Conservation (phyloP, 2,113 vertebrate genomes). For the Steatornis caripensis region DNA sequence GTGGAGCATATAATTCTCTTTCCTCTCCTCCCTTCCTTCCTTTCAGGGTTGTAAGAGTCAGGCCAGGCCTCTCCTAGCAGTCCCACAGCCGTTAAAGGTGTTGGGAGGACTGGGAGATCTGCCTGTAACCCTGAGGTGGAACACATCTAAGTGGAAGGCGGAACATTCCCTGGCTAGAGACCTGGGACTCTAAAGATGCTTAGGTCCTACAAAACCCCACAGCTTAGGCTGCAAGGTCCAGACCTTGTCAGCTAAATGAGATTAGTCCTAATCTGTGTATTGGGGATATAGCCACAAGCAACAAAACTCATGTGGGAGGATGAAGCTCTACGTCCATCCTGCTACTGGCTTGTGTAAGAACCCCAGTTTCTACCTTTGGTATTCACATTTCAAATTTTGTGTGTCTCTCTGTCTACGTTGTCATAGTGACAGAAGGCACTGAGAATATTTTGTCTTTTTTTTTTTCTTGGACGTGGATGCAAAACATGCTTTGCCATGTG, state of each 20-base stretch:
- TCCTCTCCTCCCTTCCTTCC: conserved; percentile 48
- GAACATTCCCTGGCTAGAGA: background rate
- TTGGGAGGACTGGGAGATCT: background rate
- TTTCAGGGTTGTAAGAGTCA: background rate
- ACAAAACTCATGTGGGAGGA: background rate
- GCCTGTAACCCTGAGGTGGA: background rate
- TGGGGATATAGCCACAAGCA: background rate
- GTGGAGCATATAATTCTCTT: background rate
- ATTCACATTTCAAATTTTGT: background rate
- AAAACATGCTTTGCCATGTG: background rate
- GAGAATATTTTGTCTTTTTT: background rate
- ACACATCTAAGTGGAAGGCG: background rate
- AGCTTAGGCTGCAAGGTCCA: background rate
- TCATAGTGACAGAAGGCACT: background rate
- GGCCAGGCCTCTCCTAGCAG: background rate
- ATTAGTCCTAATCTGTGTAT: background rate
- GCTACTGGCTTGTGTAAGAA: background rate
- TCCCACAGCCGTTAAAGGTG: background rate
- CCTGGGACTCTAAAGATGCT: background rate
- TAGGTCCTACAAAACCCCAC: background rate
- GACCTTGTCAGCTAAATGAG: background rate
- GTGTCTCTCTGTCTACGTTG: background rate
- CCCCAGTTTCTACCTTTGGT: background rate
- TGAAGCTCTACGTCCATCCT: rapidly evolving
- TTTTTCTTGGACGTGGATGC: background rate